Evolutionary conservation across 2,113 vertebrate genomes (phyloP).

Genomic region (Calcarius ornatus): DNA sequence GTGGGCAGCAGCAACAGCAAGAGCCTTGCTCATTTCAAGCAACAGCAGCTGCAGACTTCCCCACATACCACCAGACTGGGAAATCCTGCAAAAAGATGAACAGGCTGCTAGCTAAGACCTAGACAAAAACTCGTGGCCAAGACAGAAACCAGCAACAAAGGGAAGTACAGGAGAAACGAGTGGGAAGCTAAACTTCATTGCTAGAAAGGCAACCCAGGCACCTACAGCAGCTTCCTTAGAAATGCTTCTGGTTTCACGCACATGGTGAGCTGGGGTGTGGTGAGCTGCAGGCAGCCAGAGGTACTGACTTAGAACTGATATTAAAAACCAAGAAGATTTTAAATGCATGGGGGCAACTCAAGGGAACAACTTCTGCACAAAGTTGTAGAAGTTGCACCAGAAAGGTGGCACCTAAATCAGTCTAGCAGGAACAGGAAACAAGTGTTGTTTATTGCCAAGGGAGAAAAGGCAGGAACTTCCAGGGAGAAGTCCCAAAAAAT

Average conservation of each 20-base stretch:
- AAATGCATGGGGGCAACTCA: background rate
- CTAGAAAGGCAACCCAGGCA: constrained; percentile 33
- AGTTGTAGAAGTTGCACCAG: background rate
- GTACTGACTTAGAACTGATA: background rate
- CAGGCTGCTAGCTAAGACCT: background rate
- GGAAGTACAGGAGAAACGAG: background rate
- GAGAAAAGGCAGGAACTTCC: background rate
- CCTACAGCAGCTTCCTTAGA: background rate
- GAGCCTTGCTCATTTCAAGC: background rate
- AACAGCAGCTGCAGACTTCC: background rate
- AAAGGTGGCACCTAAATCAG: background rate
- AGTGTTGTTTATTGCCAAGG: background rate
- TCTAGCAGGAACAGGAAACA: background rate
- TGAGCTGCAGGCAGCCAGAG: background rate
- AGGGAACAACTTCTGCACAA: background rate
- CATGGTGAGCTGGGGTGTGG: background rate
- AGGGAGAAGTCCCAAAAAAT: background rate
- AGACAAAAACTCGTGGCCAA: background rate
- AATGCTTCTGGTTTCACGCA: constrained; percentile 2
- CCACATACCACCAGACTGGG: background rate
- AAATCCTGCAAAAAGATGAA: constrained; percentile 5
- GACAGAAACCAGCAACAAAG: constrained; percentile 22
- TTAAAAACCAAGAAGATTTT: background rate
- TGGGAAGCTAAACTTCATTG: constrained; percentile 30
- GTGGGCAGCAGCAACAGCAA: background rate